phyloP scores from a whole-genome alignment of 64 coral and sea anemone species.

The Cladopsammia gracilis region DNA sequence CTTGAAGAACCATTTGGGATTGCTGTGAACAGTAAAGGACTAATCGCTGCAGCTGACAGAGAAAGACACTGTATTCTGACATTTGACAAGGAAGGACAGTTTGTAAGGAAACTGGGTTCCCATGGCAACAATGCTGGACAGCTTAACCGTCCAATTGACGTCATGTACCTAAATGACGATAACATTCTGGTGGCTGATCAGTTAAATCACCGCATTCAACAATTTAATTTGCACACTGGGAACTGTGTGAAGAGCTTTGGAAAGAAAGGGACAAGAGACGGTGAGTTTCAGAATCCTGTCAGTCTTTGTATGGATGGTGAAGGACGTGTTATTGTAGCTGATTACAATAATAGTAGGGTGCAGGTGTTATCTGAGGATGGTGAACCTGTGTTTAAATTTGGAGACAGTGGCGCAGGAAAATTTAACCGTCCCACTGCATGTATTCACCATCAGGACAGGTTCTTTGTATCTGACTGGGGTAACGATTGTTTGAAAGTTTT shows the following conservation, averaged over 20 bases:
- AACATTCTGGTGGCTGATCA: slow-evolving; percentile 16
- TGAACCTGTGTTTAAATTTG: slow-evolving; percentile 20
- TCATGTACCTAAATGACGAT: slow-evolving; percentile 27
- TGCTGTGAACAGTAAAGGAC: too few relatives aligned
- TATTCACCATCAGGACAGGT: neutral
- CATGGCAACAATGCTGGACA: neutral
- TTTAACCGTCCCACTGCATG: neutral
- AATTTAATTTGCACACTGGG: slow-evolving; percentile 13
- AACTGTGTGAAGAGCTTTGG: slow-evolving; percentile 28
- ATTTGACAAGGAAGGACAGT: too few relatives aligned
- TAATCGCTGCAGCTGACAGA: too few relatives aligned
- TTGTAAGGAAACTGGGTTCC: neutral
- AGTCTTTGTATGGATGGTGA: slow-evolving; percentile 34
- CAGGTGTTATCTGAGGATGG: slow-evolving; percentile 45
- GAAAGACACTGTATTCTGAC: too few relatives aligned
- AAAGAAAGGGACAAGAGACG: slow-evolving; percentile 26
- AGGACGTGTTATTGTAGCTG: slow-evolving; percentile 4
- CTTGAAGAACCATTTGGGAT: too few relatives aligned
- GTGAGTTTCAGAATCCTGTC: slow-evolving; percentile 26
- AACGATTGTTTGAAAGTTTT: slow-evolving; percentile 59
- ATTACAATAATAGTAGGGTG: neutral
- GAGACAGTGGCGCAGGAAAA: neutral
- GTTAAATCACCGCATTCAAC: slow-evolving; percentile 2
- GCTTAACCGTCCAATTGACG: neutral
- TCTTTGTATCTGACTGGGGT: slow-evolving; percentile 21